Conservation (phyloP, 2,888 invertebrate species). For the Pecten maximus region DNA sequence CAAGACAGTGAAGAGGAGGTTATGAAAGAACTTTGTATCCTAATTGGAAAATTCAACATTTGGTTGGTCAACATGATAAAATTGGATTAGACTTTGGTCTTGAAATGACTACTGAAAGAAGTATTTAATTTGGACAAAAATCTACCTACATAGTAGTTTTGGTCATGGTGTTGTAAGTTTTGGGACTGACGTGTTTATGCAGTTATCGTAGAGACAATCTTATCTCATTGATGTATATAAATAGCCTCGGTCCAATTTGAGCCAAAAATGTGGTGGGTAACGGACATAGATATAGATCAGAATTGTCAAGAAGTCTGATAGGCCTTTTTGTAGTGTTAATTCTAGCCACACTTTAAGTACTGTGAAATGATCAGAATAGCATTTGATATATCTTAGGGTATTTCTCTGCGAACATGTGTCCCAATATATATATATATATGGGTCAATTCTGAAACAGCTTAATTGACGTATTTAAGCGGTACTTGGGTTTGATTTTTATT, state of each 20-base stretch:
- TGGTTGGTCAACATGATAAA: background rate
- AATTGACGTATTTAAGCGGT: background rate
- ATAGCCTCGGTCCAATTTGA: background rate
- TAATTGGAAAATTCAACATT: background rate
- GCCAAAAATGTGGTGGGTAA: constrained; percentile 19
- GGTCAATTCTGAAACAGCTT: background rate
- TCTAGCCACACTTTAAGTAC: constrained; percentile 1
- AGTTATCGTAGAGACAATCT: background rate
- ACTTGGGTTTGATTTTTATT: background rate
- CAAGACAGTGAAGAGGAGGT: background rate
- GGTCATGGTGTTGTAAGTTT: constrained; percentile 16
- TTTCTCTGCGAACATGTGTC: background rate
- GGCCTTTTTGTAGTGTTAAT: constrained; percentile 16
- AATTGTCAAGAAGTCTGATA: constrained; percentile 25
- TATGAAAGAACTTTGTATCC: background rate
- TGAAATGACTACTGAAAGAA: background rate
- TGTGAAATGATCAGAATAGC: background rate
- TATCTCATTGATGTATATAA: constrained; percentile 10
- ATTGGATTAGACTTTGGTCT: background rate
- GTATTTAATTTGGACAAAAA: background rate
- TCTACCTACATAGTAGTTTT: background rate
- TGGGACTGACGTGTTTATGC: background rate
- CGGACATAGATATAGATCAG: background rate
- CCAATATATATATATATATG: background rate
- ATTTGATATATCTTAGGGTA: constrained; percentile 13